These are phyloP conservation scores for Okapia johnstoni DNA, from an alignment of 2,113 vertebrate species.

Conservation along the genomic window DNA sequence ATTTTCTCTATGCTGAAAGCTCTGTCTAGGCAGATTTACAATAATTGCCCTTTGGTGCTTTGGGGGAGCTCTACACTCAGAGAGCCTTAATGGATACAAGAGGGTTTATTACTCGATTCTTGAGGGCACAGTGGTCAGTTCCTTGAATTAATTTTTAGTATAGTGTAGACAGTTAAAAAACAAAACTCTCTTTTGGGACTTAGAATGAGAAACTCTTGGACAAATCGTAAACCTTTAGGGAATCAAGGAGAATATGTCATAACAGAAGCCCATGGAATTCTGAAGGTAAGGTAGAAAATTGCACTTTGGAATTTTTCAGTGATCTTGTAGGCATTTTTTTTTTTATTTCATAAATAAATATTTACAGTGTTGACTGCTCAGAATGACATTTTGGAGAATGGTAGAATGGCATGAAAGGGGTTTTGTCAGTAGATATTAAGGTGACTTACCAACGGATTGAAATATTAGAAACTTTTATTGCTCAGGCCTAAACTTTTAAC, in stretches of 20 bases:
- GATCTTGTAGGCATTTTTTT: background rate
- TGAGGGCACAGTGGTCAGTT: conserved; percentile 26
- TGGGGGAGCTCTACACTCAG: conserved; percentile 13
- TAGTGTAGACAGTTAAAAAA: conserved; percentile 1
- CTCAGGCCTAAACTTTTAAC: background rate
- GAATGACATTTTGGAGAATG: background rate
- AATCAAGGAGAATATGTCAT: background rate
- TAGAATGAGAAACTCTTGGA: background rate
- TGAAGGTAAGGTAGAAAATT: background rate
- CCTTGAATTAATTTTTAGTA: conserved; percentile 53
- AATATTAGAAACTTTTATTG: background rate
- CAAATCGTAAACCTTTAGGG: background rate
- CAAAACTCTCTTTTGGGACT: conserved; percentile 17
- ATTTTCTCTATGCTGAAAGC: conserved; percentile 30
- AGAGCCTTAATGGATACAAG: conserved; percentile 42
- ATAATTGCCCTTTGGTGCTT: conserved; percentile 33
- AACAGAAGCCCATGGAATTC: background rate
- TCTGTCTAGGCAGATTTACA: conserved; percentile 50
- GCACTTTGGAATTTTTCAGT: background rate
- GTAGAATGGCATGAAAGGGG: background rate
- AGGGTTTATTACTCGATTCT: conserved; percentile 47
- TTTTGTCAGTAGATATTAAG: background rate
- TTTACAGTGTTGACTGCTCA: background rate
- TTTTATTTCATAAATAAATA: background rate
- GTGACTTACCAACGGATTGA: background rate